phyloP scores from a whole-genome alignment of 1,140 invertebrate species.

The Coelopa frigida region DNA sequence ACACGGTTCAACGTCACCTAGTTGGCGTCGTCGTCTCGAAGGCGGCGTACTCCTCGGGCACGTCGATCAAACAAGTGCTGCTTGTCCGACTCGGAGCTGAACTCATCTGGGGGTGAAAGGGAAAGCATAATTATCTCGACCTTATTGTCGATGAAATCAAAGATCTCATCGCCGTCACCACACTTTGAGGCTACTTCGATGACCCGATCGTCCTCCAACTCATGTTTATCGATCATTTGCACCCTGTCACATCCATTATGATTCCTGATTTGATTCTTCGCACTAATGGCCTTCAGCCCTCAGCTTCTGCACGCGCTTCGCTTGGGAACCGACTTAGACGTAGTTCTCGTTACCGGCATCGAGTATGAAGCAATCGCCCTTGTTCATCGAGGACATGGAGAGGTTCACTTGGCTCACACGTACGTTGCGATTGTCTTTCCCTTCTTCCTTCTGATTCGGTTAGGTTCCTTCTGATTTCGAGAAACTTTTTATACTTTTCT shows the following conservation, averaged over 20 bases:
- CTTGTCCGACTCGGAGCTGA: constrained; percentile 54
- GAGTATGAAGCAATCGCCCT: constrained; percentile 84
- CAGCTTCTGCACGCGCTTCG: constrained; percentile 67
- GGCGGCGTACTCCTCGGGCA: constrained; percentile 59
- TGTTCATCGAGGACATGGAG: constrained; percentile 73
- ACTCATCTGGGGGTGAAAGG: constrained; percentile 48
- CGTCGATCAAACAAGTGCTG: constrained; percentile 66
- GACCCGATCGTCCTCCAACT: not conserved
- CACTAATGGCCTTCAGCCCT: constrained; percentile 67
- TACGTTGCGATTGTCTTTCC: constrained; percentile 84
- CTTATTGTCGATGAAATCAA: not conserved
- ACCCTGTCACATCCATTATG: constrained; percentile 69
- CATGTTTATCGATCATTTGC: constrained; percentile 59
- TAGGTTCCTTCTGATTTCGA: no score
- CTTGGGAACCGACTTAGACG: constrained; percentile 64
- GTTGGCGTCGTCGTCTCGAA: constrained; percentile 53
- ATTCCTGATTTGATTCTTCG: constrained; percentile 74
- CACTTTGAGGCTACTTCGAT: not conserved
- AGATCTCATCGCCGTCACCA: not conserved
- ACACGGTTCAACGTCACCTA: constrained; percentile 59
- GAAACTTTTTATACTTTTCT: no score
- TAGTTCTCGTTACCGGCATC: constrained; percentile 71
- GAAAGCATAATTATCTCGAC: not conserved
- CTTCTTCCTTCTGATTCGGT: no score
- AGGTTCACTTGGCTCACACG: constrained; percentile 72